Percentiles rank a stretch among this genome's conserved stretches.
Evolutionary conservation across 2,888 invertebrate genomes (phyloP).

Genomic region (Hemicrepidius hirtus): DNA sequence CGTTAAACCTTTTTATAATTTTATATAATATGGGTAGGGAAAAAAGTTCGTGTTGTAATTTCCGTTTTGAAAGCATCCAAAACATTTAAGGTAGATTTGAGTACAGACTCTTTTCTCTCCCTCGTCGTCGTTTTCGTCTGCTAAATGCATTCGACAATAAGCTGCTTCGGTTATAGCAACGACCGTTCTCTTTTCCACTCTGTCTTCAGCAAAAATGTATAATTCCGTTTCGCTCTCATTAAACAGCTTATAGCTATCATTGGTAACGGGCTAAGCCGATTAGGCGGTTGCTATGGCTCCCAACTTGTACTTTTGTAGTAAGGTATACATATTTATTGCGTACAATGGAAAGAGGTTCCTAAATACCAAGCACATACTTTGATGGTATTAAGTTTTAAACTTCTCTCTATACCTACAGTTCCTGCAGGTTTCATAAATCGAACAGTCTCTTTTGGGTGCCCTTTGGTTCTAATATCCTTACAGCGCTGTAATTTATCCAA

Average conservation of each 20-base stretch:
- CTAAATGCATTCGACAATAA: slow-evolving; percentile 59
- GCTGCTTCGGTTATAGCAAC: slow-evolving; percentile 50
- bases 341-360: slow-evolving; percentile 42
- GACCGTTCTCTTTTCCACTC: slow-evolving; percentile 38
- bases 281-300: slow-evolving; percentile 61
- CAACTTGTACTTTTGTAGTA: slow-evolving; percentile 48
- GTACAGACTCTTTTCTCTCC: slow-evolving; percentile 25
- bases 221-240: slow-evolving; percentile 64
- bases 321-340: slow-evolving; percentile 48
- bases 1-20: no score
- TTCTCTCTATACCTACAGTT: slow-evolving; percentile 1
- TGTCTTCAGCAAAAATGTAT: slow-evolving; percentile 40
- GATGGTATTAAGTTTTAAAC: slow-evolving; percentile 46
- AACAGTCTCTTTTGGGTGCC: neutral
- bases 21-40: no score
- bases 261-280: slow-evolving; percentile 70
- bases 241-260: slow-evolving; percentile 69
- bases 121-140: slow-evolving; percentile 37
- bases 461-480: no score
- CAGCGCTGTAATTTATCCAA: no score
- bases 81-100: slow-evolving; percentile 27
- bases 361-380: slow-evolving; percentile 42
- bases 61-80: slow-evolving; percentile 22
- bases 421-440: neutral
- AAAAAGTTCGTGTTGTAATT: slow-evolving; percentile 13